Evolutionary conservation across 2,797 vertebrate genomes (phyloP).

Genomic region (Spizella passerina): DNA sequence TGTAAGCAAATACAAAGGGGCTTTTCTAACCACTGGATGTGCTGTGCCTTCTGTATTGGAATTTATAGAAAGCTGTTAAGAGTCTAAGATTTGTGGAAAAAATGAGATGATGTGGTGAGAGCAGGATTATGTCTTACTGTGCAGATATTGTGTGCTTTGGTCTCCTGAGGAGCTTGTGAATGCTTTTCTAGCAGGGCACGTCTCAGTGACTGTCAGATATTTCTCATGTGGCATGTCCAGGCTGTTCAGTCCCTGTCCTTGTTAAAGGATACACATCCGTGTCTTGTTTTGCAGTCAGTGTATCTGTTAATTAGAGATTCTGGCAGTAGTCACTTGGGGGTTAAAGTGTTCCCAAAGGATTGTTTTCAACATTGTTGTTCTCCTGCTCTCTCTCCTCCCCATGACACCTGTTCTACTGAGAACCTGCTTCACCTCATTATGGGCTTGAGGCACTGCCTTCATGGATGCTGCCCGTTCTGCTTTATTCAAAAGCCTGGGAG

Average conservation of each 20-base stretch:
- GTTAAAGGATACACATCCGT: not conserved
- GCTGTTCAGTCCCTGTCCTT: not conserved
- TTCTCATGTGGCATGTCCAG: not conserved
- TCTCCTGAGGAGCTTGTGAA: not conserved
- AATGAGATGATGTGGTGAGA: not conserved
- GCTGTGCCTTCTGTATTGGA: not conserved
- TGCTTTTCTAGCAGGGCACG: not conserved
- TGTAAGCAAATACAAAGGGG: not conserved
- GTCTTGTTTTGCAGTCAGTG: constrained; percentile 9
- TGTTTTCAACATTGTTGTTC: not conserved
- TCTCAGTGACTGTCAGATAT: not conserved
- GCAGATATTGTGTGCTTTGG: not conserved
- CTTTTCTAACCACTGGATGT: not conserved
- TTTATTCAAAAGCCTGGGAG: not conserved
- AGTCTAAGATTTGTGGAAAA: not conserved
- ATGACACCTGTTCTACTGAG: not conserved
- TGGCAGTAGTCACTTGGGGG: not conserved
- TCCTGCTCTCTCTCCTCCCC: not conserved
- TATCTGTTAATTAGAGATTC: not conserved
- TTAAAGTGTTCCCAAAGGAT: not conserved
- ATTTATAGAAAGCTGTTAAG: not conserved
- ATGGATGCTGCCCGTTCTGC: not conserved
- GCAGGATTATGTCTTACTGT: not conserved
- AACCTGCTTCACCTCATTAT: not conserved
- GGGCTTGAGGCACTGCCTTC: not conserved